Evolutionary conservation across 2,888 invertebrate species (phyloP).

Genomic region (Autographa gamma): DNA sequence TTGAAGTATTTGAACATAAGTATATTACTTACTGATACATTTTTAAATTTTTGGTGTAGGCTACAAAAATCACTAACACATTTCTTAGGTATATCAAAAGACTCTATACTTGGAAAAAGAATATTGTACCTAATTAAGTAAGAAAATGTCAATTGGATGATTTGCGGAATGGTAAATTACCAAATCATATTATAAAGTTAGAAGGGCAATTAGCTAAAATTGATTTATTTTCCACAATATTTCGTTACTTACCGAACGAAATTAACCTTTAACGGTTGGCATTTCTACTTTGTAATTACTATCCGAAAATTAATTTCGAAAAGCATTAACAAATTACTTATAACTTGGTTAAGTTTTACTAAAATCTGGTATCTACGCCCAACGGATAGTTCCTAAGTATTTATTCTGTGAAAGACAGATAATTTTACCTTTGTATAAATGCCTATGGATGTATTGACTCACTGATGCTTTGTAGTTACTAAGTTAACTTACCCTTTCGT

Average conservation of each 20-base stretch:
- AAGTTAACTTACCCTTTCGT: neutral
- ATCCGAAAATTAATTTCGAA: neutral
- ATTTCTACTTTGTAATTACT: neutral
- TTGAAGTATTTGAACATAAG: too few relatives aligned
- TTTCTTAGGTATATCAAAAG: too few relatives aligned
- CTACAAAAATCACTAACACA: too few relatives aligned
- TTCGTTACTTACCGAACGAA: neutral
- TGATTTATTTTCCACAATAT: neutral
- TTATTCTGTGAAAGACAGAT: constrained; percentile 30
- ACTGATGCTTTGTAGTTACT: constrained; percentile 16
- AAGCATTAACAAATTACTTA: neutral
- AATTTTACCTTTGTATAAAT: constrained; percentile 23
- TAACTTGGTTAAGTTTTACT: neutral
- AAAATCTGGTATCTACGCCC: neutral
- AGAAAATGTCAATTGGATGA: too few relatives aligned
- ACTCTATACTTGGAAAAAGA: too few relatives aligned
- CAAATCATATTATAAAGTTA: neutral
- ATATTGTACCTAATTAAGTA: too few relatives aligned
- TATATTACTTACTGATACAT: too few relatives aligned
- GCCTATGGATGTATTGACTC: neutral
- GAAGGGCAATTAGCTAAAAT: neutral
- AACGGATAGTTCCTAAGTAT: constrained; percentile 14
- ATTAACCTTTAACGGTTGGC: constrained; percentile 1
- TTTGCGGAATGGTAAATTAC: neutral
- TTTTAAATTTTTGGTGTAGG: too few relatives aligned